Evolutionary conservation across 1,140 invertebrate species (phyloP), one percentile per base, ranked within the genome.

Genomic region (Mycetomoellerius zeteki): DNA sequence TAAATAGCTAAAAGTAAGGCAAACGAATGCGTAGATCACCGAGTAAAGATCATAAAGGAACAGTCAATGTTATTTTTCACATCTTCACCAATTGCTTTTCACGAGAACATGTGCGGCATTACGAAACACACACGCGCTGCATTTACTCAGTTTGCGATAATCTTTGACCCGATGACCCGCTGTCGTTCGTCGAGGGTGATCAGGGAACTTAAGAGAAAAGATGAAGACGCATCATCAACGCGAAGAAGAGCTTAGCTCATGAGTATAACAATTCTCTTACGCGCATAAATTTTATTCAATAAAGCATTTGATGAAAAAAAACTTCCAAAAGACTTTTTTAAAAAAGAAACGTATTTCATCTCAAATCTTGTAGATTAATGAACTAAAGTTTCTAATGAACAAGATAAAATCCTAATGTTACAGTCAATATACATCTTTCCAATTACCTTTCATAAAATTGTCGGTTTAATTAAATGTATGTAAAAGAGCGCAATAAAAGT

Each of bases 141-240:
- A 87, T 78, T 87, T 84, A 62, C 43, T 85, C 58, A 62, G 56
- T 85, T 86, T 65, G 8, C 71, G 89, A 91, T 91, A 91, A 87
- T 80, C 89, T 87, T 85, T 76, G 80, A 77, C 84, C 82, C 69
- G 65, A 50, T 87, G 86, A 90, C 75, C 89, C 58, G 58, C 24
- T 8, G 27, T 14, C 50, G 33, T 21, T 72, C 27, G n/a, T 14
- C 85, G 67, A 80, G 75, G 60, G 50, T 65, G 60, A 78, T 58
- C 80, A 21, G 65, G 85, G 37, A 85, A 77, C 56, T 82, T 27
- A 21, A 52, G n/a, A 72, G 30, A 24, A 76, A 73, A 85, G 52
- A 60, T 47, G 10, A 67, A 33, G 65, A 50, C 54, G 43, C 72
- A 71, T 43, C n/a, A 72, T 43, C 14, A 14, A 43, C 37, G 10